phyloP scores from a whole-genome alignment of 2,113 vertebrate species.

The Tamias sibiricus region DNA sequence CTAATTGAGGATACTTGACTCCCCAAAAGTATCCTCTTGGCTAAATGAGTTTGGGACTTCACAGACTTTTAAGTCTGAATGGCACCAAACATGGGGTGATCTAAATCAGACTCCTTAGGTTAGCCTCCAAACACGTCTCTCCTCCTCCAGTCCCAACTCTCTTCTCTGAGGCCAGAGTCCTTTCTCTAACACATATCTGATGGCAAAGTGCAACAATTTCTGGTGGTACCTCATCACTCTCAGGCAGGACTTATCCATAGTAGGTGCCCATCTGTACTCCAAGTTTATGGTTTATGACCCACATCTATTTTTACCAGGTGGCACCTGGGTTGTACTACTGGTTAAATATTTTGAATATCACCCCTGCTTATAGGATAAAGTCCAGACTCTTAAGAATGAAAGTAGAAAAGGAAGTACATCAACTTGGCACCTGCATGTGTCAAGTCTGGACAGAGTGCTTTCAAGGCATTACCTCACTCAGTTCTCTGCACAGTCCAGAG shows the following conservation, averaged over 20 bases:
- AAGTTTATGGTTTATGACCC: not conserved
- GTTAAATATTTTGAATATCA: not conserved
- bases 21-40: not conserved
- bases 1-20: not conserved
- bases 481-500: not conserved
- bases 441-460: not conserved
- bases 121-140: not conserved
- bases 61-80: not conserved
- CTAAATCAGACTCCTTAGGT: not conserved
- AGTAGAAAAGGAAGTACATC: not conserved
- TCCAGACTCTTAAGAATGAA: slow-evolving; percentile 11
- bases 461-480: not conserved
- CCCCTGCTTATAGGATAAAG: not conserved
- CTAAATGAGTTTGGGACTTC: not conserved
- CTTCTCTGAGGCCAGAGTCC: not conserved
- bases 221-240: not conserved
- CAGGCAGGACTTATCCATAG: not conserved
- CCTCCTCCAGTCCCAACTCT: not conserved
- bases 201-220: not conserved
- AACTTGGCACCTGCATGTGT: not conserved
- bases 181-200: not conserved
- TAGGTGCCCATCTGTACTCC: not conserved
- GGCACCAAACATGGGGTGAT: not conserved
- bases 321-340: not conserved
- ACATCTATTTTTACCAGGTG: not conserved